Conservation (phyloP, 1,140 invertebrate species). For the Pseudachorutes palmiensis region DNA sequence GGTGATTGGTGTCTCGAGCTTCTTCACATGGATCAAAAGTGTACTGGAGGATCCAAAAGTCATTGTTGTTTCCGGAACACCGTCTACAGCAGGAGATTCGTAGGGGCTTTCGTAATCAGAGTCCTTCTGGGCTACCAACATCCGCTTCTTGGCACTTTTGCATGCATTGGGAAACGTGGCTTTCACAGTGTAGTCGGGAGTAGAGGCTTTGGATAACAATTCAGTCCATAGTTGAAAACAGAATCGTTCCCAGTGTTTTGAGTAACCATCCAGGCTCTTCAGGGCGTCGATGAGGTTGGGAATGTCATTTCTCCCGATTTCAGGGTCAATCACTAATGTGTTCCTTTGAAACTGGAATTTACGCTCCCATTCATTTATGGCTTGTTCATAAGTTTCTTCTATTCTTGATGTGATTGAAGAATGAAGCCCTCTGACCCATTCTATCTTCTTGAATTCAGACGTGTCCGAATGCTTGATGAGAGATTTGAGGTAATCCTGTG, state of each 20-base stretch:
- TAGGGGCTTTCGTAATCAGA: background rate
- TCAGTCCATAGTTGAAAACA: slow-evolving; percentile 30
- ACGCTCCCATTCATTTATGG: slow-evolving; percentile 25
- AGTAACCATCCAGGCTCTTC: slow-evolving; percentile 18
- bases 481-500: slow-evolving; percentile 6
- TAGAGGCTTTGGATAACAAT: slow-evolving; percentile 26
- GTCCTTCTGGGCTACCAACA: background rate
- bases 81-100: background rate
- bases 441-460: slow-evolving; percentile 18
- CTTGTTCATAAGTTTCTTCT: slow-evolving; percentile 13
- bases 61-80: background rate
- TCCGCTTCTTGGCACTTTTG: background rate
- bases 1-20: background rate
- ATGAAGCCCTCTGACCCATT: slow-evolving; percentile 24
- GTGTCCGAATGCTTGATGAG: slow-evolving; percentile 7
- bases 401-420: slow-evolving; percentile 9
- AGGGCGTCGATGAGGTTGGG: slow-evolving; percentile 20
- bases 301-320: slow-evolving; percentile 7
- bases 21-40: slow-evolving; percentile 6
- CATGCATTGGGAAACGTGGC: background rate
- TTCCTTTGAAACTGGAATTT: slow-evolving; percentile 31
- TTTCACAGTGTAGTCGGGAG: slow-evolving; percentile 21
- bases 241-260: slow-evolving; percentile 21
- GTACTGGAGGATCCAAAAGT: background rate
- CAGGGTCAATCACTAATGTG: slow-evolving; percentile 19